Conservation (phyloP, 2,113 vertebrate species). For the Zosterops hypoxanthus region DNA sequence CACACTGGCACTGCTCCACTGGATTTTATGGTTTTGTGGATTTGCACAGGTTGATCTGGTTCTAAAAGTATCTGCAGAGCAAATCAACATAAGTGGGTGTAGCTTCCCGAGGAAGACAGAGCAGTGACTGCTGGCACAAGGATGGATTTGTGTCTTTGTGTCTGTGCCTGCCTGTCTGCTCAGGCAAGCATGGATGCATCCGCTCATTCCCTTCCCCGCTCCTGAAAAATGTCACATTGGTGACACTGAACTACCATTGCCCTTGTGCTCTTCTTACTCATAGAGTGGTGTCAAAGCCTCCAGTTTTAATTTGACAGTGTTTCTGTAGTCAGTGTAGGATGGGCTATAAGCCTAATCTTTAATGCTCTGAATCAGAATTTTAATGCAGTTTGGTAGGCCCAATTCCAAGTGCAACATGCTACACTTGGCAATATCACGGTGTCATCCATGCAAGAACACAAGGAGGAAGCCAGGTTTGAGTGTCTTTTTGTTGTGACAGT, state of each 20-base stretch:
- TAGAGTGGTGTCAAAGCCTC: neutral
- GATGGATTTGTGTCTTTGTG: neutral
- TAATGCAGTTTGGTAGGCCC: neutral
- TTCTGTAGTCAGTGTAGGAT: neutral
- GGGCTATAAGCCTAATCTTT: neutral
- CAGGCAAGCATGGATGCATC: accelerated
- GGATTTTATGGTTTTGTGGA: neutral
- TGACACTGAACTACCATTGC: neutral
- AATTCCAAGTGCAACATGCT: neutral
- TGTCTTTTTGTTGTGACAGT: neutral
- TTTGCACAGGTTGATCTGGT: neutral
- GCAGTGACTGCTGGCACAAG: neutral
- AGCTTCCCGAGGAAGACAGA: neutral
- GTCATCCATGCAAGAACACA: neutral
- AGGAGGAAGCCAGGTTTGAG: neutral
- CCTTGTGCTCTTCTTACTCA: neutral
- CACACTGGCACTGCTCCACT: neutral
- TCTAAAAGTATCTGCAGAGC: neutral
- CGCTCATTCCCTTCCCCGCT: neutral
- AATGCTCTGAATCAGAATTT: neutral
- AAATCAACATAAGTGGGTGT: neutral
- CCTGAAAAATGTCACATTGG: neutral
- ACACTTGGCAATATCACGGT: neutral
- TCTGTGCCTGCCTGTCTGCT: neutral
- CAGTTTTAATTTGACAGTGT: neutral